Evolutionary conservation across 2,113 vertebrate genomes (phyloP).

Genomic region (Perognathus longimembris): DNA sequence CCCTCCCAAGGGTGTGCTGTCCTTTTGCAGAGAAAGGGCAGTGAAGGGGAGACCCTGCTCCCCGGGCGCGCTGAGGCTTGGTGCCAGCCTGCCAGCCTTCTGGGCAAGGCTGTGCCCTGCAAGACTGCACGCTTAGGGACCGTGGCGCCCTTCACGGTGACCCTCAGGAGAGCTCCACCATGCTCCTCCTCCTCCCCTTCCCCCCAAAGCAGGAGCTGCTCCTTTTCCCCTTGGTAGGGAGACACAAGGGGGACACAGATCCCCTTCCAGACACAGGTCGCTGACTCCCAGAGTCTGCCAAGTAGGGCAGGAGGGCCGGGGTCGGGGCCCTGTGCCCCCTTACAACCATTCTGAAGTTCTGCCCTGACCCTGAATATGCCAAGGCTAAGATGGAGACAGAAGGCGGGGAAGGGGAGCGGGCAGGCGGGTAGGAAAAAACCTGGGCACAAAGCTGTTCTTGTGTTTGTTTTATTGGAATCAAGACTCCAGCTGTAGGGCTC

Average conservation of each 20-base stretch:
- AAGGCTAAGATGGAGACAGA: background rate
- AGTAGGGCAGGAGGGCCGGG: background rate
- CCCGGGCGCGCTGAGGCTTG: no score
- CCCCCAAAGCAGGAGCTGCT: slow-evolving; percentile 29
- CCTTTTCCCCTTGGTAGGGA: background rate
- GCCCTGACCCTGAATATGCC: slow-evolving; percentile 26
- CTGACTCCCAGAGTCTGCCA: background rate
- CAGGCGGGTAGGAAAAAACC: slow-evolving; percentile 28
- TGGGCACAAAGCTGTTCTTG: slow-evolving; percentile 44
- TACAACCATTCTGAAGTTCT: background rate
- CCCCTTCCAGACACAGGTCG: background rate
- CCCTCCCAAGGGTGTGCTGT: slow-evolving; percentile 79
- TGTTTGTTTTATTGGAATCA: slow-evolving; percentile 75
- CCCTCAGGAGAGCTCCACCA: background rate
- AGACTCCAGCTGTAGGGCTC: slow-evolving; percentile 42
- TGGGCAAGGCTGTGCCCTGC: background rate
- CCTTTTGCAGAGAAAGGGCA: slow-evolving; percentile 74
- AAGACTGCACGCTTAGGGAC: slow-evolving; percentile 36
- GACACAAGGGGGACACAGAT: background rate
- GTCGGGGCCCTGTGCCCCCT: background rate
- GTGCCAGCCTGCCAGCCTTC: slow-evolving; percentile 56
- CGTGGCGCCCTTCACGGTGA: slow-evolving; percentile 16
- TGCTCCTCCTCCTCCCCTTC: background rate
- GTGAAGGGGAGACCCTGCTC: slow-evolving; percentile 51
- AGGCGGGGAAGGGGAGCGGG: background rate